A percentile compares a stretch with the other conserved stretches of the same genome.
Evolutionary conservation across 2,113 vertebrate genomes (phyloP).

Genomic region (Agelaius tricolor): DNA sequence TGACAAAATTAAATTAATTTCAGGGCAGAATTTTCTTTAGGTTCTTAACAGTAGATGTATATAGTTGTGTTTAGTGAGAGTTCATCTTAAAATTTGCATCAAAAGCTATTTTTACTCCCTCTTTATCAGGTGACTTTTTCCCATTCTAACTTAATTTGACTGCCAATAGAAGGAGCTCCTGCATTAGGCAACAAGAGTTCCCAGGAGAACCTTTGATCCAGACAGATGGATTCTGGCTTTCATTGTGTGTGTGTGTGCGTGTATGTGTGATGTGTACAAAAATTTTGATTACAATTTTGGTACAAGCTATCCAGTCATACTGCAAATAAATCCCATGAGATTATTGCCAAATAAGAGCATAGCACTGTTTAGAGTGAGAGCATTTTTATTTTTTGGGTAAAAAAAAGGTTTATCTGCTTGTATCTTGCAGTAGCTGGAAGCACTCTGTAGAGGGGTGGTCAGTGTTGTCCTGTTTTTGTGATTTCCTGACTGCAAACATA

Average conservation of each 20-base stretch:
- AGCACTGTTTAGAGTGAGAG: neutral
- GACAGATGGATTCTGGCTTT: neutral
- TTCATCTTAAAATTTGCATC: neutral
- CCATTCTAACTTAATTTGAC: neutral
- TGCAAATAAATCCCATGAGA: neutral
- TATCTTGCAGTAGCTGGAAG: neutral
- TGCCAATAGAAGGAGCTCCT: conserved; percentile 63
- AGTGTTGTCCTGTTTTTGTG: neutral
- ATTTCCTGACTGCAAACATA: neutral
- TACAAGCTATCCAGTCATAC: neutral
- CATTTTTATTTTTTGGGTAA: rapidly evolving
- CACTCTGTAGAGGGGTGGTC: neutral
- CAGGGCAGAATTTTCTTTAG: neutral
- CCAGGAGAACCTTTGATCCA: neutral
- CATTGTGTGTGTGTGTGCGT: neutral
- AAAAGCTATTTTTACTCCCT: neutral
- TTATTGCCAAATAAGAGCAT: neutral
- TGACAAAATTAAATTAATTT: neutral
- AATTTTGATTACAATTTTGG: conserved; percentile 26
- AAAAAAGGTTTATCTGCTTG: neutral
- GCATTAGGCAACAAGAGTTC: neutral
- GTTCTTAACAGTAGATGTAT: neutral
- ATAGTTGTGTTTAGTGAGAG: neutral
- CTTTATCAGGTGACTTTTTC: neutral
- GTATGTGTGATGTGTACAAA: neutral